A percentile compares a stretch with the other conserved stretches of the same genome.
phyloP scores from a whole-genome alignment of 2,113 vertebrate genomes.

The Choloepus hoffmanni region DNA sequence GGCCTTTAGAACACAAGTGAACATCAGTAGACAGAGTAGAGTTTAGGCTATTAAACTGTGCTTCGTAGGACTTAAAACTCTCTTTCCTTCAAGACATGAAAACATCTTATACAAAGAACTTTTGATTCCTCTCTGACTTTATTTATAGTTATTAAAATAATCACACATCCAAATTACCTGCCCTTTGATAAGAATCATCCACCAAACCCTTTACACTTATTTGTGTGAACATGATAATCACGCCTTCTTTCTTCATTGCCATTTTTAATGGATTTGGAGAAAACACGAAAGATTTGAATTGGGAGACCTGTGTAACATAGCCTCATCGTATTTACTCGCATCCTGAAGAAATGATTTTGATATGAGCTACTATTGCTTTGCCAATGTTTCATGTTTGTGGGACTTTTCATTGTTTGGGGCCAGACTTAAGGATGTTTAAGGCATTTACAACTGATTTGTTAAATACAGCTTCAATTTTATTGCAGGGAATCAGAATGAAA shows the following conservation, averaged over 20 bases:
- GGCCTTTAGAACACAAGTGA: background rate
- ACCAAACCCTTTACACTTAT: background rate
- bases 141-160: background rate
- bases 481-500: background rate
- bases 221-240: background rate
- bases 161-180: background rate
- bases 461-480: background rate
- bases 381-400: conserved; percentile 6
- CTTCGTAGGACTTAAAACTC: conserved; percentile 41
- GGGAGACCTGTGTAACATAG: background rate
- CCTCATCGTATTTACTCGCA: background rate
- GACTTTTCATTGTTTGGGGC: background rate
- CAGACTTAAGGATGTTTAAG: background rate
- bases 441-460: conserved; percentile 30
- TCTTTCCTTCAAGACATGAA: background rate
- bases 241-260: background rate
- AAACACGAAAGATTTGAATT: background rate
- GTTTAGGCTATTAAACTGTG: background rate
- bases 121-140: background rate
- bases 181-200: background rate
- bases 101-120: background rate
- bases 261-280: conserved; percentile 20
- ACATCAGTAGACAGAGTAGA: background rate
- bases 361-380: background rate
- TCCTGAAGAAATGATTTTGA: conserved; percentile 48